Evolutionary conservation across 2,113 vertebrate species (phyloP).

Genomic region (Hydropotes inermis): DNA sequence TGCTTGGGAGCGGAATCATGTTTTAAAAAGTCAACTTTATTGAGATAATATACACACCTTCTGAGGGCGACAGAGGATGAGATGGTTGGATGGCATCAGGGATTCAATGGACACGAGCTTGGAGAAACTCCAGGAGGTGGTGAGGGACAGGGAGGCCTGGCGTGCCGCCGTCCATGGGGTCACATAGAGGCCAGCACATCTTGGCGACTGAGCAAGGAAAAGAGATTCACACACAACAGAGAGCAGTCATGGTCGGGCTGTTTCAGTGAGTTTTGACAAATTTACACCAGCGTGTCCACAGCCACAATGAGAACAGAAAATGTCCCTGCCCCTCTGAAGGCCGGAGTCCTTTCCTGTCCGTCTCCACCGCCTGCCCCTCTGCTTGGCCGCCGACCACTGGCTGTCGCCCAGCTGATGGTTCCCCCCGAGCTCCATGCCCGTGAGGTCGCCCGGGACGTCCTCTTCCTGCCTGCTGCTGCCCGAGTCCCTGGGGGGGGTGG

Average conservation of each 20-base stretch:
- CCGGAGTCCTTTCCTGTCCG: accelerated
- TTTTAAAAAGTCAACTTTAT: neutral
- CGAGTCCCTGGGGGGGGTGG: accelerated
- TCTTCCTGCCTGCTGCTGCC: accelerated
- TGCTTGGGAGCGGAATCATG: neutral
- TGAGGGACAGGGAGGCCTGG: neutral
- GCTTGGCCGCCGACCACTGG: neutral
- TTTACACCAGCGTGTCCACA: no score
- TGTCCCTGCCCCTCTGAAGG: accelerated
- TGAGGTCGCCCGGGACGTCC: accelerated
- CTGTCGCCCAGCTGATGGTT: neutral
- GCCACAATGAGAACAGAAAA: accelerated
- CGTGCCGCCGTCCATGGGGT: accelerated
- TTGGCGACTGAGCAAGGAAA: neutral
- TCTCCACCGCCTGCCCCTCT: accelerated
- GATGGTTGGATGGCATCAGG: neutral
- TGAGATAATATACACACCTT: neutral
- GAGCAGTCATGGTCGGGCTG: neutral
- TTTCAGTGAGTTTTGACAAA: neutral
- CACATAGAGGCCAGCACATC: accelerated
- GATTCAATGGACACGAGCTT: neutral
- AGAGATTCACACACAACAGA: neutral
- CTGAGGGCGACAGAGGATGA: neutral
- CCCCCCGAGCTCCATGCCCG: accelerated
- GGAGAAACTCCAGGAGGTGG: neutral